phyloP scores from a whole-genome alignment of 64 coral and sea anemone species.

The Pocillopora verrucosa region DNA sequence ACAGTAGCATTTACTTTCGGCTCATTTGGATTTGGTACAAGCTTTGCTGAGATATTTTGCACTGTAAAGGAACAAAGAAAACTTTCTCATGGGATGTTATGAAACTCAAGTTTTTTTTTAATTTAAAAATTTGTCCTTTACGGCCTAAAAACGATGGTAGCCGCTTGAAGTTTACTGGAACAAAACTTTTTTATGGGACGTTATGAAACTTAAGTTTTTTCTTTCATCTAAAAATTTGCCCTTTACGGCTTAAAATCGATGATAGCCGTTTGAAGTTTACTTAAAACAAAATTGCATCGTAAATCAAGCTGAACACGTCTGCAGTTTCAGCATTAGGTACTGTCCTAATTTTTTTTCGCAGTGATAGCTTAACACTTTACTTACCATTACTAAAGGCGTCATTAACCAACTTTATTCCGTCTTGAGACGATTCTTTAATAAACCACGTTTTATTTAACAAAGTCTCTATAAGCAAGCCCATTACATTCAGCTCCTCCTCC shows the following conservation, averaged over 20 bases:
- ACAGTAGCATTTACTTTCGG: slow-evolving; percentile 33
- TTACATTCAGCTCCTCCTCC: neutral
- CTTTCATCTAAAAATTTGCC: too few relatives aligned
- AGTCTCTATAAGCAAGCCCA: neutral
- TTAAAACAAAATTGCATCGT: neutral
- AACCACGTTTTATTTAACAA: neutral
- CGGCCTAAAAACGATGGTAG: too few relatives aligned
- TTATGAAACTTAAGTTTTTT: too few relatives aligned
- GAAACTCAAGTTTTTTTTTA: too few relatives aligned
- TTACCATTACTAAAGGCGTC: slow-evolving; percentile 21
- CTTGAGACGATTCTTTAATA: neutral
- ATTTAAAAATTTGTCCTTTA: too few relatives aligned
- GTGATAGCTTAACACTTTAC: neutral
- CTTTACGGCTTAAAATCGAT: too few relatives aligned
- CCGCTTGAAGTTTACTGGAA: neutral
- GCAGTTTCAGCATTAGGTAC: too few relatives aligned
- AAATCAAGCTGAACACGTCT: too few relatives aligned
- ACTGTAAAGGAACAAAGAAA: slow-evolving; percentile 7
- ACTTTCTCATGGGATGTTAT: neutral
- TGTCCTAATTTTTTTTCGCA: too few relatives aligned
- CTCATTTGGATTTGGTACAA: neutral
- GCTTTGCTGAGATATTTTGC: slow-evolving; percentile 30
- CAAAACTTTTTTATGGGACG: neutral
- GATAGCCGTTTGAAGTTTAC: neutral
- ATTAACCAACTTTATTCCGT: slow-evolving; percentile 24